Conservation (phyloP, 2,888 invertebrate species). For the Eristalinus aeneus region DNA sequence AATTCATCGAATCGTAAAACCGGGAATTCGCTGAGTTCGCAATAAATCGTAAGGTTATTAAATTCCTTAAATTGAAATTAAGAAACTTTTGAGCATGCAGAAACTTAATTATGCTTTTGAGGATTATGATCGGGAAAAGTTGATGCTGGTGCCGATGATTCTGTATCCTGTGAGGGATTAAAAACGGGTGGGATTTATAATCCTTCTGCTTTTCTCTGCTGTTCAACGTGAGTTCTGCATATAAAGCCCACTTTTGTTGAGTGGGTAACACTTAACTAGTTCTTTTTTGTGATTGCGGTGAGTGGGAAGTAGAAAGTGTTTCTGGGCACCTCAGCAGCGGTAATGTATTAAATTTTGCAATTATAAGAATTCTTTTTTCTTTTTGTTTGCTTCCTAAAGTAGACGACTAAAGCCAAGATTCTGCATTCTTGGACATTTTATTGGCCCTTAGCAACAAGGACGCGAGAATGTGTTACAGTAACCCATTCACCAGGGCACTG, state of each 20-base stretch:
- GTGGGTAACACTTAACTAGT: background rate
- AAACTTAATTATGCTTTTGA: slow-evolving; percentile 70
- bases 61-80: slow-evolving; percentile 71
- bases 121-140: slow-evolving; percentile 63
- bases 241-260: background rate
- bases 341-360: too few species aligned
- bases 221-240: background rate
- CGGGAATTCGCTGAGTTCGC: slow-evolving; percentile 63
- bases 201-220: background rate
- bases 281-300: background rate
- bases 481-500: too few species aligned
- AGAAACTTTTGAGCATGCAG: slow-evolving; percentile 71
- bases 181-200: background rate
- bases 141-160: slow-evolving; percentile 1
- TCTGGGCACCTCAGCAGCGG: background rate
- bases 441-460: too few species aligned
- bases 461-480: too few species aligned
- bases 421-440: too few species aligned
- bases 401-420: too few species aligned
- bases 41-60: slow-evolving; percentile 70
- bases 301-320: background rate
- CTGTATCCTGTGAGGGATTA: background rate
- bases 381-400: too few species aligned
- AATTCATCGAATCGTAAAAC: slow-evolving; percentile 70
- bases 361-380: too few species aligned